Conservation (phyloP, 2,888 invertebrate genomes). For the Torymus texanus region DNA sequence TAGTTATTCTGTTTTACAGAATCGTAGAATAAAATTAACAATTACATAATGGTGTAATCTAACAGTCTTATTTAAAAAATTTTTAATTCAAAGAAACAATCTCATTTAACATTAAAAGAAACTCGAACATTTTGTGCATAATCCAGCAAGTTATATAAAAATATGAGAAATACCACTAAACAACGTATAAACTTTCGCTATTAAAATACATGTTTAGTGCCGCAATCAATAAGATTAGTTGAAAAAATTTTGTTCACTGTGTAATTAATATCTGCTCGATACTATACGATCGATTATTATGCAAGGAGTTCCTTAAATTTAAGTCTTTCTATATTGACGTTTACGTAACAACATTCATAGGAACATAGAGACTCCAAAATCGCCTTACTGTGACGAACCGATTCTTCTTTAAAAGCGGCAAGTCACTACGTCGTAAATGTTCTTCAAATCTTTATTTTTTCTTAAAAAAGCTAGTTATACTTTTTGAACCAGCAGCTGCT, state of each 20-base stretch:
- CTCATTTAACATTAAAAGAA: conserved; percentile 27
- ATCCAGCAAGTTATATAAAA: conserved; percentile 33
- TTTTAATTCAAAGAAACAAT: conserved; percentile 42
- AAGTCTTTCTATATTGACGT: conserved; percentile 56
- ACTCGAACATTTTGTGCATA: conserved; percentile 38
- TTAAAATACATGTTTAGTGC: conserved; percentile 37
- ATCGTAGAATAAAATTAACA: conserved; percentile 51
- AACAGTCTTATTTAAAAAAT: conserved; percentile 50
- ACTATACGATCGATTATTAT: conserved; percentile 50
- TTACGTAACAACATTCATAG: conserved; percentile 62
- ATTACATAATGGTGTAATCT: conserved; percentile 43
- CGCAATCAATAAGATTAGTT: conserved; percentile 42
- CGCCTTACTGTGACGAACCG: conserved; percentile 49
- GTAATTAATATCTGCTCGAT: conserved; percentile 42
- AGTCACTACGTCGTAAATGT: conserved; percentile 46
- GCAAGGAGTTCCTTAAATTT: conserved; percentile 51
- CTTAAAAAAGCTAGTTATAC: conserved; percentile 87
- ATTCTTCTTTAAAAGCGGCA: conserved; percentile 41
- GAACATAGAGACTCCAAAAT: conserved; percentile 62
- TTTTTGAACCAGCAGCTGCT: conserved; percentile 87
- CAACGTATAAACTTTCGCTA: conserved; percentile 28
- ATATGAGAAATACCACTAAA: conserved; percentile 36
- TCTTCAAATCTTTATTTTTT: conserved; percentile 76
- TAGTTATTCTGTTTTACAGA: conserved; percentile 51
- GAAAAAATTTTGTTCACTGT: conserved; percentile 37